These are phyloP conservation scores for Bugulina stolonifera DNA, from an alignment of 2,888 invertebrate species.

Conservation along the genomic window DNA sequence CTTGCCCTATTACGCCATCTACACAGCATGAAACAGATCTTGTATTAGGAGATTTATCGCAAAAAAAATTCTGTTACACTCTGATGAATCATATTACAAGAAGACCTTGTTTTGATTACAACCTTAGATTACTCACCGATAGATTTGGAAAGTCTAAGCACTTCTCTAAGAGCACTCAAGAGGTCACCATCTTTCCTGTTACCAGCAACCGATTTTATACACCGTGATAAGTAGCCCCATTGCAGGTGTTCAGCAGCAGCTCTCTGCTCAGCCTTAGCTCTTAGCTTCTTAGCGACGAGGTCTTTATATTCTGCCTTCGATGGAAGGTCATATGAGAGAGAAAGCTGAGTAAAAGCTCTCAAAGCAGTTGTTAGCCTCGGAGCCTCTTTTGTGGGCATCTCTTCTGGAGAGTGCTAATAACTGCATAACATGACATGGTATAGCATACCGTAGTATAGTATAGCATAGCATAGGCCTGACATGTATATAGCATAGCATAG, in stretches of 20 bases:
- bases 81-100: no score
- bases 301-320: background rate
- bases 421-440: no score
- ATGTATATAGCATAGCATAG: no score
- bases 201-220: background rate
- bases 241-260: background rate
- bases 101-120: no score
- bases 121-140: slow-evolving; percentile 1
- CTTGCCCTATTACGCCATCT: no score
- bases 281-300: background rate
- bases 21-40: no score
- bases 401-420: no score
- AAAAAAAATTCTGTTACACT: no score
- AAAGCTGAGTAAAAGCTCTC: background rate
- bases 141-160: background rate
- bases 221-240: background rate
- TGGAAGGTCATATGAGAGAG: background rate
- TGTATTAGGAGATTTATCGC: no score
- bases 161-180: background rate
- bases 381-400: background rate
- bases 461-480: no score
- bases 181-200: background rate
- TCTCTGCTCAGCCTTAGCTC: background rate
- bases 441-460: no score
- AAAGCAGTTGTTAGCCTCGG: slow-evolving; percentile 10